A percentile compares a stretch with the other conserved stretches of the same genome.
phyloP scores from a whole-genome alignment of 1,140 invertebrate genomes.

The Cephus cinctus region DNA sequence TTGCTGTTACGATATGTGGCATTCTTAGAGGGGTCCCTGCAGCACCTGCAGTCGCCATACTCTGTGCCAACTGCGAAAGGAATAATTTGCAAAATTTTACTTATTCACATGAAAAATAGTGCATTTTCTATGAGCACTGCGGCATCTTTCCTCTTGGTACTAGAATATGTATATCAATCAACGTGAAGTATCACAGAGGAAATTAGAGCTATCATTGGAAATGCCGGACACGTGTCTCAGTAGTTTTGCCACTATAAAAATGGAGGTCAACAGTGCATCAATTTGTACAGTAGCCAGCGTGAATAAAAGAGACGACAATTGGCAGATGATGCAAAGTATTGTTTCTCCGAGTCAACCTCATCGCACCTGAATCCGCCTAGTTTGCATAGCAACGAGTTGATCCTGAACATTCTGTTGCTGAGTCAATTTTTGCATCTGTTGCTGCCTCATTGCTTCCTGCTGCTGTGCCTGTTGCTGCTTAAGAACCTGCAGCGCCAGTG shows the following conservation, averaged over 20 bases:
- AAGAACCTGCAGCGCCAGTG: constrained; percentile 36
- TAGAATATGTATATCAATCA: background rate
- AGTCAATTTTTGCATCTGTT: constrained; percentile 36
- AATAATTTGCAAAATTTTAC: too few relatives aligned
- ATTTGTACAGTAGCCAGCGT: too few relatives aligned
- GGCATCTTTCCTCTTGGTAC: too few relatives aligned
- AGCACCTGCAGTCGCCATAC: constrained; percentile 13
- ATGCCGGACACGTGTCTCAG: too few relatives aligned
- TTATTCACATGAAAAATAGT: too few relatives aligned
- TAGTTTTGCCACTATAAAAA: too few relatives aligned
- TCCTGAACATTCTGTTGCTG: constrained; percentile 43
- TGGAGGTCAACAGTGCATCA: too few relatives aligned
- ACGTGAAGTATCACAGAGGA: background rate
- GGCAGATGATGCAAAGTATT: background rate
- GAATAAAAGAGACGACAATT: too few relatives aligned
- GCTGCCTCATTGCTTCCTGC: constrained; percentile 48
- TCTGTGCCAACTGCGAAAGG: constrained; percentile 19
- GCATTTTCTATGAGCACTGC: too few relatives aligned
- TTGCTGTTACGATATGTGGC: constrained; percentile 25
- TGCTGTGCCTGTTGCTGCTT: constrained; percentile 55
- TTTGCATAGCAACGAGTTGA: constrained; percentile 34
- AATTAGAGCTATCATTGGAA: background rate
- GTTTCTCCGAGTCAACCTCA: background rate
- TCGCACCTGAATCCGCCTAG: constrained; percentile 44
- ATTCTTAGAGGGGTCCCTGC: constrained; percentile 19